phyloP scores from a whole-genome alignment of 2,113 vertebrate genomes.

The Tor tambroides region DNA sequence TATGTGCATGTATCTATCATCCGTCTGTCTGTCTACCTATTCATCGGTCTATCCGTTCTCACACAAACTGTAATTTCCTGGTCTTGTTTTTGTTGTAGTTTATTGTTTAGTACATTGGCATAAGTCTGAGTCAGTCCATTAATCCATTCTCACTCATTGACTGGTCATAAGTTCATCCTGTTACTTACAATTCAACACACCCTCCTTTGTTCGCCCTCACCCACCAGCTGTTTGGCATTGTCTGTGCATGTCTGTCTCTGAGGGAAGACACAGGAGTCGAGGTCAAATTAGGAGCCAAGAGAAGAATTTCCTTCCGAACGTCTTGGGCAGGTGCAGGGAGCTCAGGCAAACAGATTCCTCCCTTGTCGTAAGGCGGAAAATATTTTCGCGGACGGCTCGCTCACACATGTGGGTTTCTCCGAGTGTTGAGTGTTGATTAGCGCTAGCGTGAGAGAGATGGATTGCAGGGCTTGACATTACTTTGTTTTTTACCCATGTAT shows the following conservation, averaged over 20 bases:
- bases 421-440: conserved; percentile 47
- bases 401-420: background rate
- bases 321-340: conserved; percentile 70
- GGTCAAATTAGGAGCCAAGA: conserved; percentile 58
- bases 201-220: conserved; percentile 26
- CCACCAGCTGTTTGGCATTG: conserved; percentile 51
- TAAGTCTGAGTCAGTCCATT: background rate
- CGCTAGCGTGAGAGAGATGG: conserved; percentile 15
- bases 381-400: conserved; percentile 42
- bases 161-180: conserved; percentile 35
- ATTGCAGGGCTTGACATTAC: conserved; percentile 26
- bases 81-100: background rate
- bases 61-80: background rate
- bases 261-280: conserved; percentile 38
- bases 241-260: conserved; percentile 31
- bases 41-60: background rate
- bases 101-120: background rate
- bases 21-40: background rate
- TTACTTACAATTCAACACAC: conserved; percentile 36
- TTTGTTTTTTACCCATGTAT: conserved; percentile 1
- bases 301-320: conserved; percentile 70
- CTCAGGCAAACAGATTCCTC: conserved; percentile 40
- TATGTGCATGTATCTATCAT: background rate
- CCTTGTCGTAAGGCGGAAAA: conserved; percentile 58
- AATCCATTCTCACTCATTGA: conserved; percentile 29